These are phyloP conservation scores for Myrmecobius fasciatus DNA, from an alignment of 2,113 vertebrate genomes.

Conservation along the genomic window DNA sequence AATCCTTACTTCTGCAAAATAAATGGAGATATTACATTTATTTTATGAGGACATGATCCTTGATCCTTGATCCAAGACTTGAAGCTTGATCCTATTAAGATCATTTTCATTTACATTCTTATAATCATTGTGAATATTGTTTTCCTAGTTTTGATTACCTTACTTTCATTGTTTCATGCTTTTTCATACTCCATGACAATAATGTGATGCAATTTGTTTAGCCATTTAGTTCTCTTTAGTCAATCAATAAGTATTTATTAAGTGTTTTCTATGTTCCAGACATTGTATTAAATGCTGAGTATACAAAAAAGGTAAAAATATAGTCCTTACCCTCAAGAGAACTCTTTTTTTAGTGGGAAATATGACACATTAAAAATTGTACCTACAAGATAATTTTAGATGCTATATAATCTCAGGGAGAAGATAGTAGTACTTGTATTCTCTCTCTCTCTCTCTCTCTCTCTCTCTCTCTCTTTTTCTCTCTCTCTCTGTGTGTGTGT, in stretches of 20 bases:
- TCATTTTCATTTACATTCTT: neutral
- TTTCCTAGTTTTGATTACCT: neutral
- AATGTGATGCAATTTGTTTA: neutral
- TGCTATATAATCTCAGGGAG: neutral
- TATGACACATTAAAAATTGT: neutral
- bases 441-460: too few species aligned
- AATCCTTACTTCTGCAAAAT: neutral
- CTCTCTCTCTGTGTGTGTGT: too few species aligned
- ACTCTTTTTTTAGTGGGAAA: neutral
- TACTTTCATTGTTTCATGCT: neutral
- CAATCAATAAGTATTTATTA: neutral
- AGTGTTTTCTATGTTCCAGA: neutral
- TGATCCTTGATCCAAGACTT: too few species aligned
- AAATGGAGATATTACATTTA: neutral
- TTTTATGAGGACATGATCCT: neutral
- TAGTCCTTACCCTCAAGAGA: neutral
- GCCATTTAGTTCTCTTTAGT: neutral
- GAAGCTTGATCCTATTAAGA: neutral
- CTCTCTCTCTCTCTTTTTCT: too few species aligned
- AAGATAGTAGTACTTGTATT: neutral
- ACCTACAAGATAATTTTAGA: neutral
- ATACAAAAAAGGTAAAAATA: neutral
- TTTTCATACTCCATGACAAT: neutral
- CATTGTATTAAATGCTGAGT: neutral
- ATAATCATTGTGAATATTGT: neutral